Evolutionary conservation across 2,113 vertebrate genomes (phyloP).

Genomic region (Sebastes fasciatus): DNA sequence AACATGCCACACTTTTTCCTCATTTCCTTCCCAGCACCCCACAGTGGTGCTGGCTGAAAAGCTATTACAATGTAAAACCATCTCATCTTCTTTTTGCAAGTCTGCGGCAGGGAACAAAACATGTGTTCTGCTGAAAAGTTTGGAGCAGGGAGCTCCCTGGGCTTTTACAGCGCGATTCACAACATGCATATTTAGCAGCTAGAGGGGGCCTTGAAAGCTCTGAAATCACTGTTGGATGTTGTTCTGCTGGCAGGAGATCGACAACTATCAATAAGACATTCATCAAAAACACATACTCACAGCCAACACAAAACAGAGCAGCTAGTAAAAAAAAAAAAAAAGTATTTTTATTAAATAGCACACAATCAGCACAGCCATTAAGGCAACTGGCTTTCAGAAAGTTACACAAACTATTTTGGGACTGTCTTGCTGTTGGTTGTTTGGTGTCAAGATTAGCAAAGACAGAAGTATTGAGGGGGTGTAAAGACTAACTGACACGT

Average conservation of each 20-base stretch:
- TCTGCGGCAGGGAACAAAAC: conserved; percentile 51
- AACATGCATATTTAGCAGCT: conserved; percentile 56
- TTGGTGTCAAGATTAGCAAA: not conserved
- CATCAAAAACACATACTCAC: conserved; percentile 44
- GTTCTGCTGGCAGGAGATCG: conserved; percentile 57
- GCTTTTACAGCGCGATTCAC: conserved; percentile 48
- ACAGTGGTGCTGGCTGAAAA: conserved; percentile 50
- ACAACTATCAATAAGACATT: conserved; percentile 59
- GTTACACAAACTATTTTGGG: not conserved
- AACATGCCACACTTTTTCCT: conserved; percentile 26
- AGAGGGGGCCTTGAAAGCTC: conserved; percentile 34
- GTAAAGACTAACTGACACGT: not conserved
- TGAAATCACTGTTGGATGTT: conserved; percentile 54
- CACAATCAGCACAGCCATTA: conserved; percentile 30
- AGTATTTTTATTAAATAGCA: conserved; percentile 15
- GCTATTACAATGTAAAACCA: conserved; percentile 54
- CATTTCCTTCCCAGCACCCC: conserved; percentile 41
- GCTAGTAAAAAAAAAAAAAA: conserved; percentile 27
- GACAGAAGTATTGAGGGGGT: not conserved
- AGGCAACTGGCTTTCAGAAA: conserved; percentile 26
- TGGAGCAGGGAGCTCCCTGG: conserved; percentile 27
- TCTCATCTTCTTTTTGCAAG: conserved; percentile 53
- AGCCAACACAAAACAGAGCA: conserved; percentile 45
- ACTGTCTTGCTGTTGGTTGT: not conserved
- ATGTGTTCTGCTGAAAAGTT: conserved; percentile 50